Percentiles rank a stretch among this genome's conserved stretches.
Conservation (phyloP, 2,113 vertebrate genomes). For the Spea multiplicata region DNA sequence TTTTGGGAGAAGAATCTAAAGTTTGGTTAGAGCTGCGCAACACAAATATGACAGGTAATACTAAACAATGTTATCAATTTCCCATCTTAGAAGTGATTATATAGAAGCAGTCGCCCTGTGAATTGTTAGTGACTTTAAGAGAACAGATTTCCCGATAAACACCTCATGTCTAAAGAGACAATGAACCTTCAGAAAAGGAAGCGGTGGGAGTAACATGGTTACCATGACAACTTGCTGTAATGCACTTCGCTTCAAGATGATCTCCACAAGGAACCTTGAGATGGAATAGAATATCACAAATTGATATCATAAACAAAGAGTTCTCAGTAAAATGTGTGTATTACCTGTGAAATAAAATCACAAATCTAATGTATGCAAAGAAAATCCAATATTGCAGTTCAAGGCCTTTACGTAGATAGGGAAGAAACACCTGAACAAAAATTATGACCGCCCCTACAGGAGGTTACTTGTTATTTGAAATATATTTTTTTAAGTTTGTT, state of each 20-base stretch:
- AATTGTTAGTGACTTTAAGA: constrained; percentile 61
- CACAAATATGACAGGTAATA: constrained; percentile 1
- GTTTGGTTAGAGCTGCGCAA: constrained; percentile 8
- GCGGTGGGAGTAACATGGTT: constrained; percentile 64
- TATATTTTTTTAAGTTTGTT: too few species aligned
- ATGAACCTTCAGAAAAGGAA: constrained; percentile 45
- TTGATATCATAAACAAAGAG: constrained; percentile 18
- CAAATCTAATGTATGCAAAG: too few species aligned
- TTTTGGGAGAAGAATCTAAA: constrained; percentile 5
- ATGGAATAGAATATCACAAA: constrained; percentile 75
- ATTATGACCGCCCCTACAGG: too few species aligned
- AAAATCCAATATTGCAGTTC: too few species aligned
- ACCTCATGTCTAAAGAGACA: constrained; percentile 58
- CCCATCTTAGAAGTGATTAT: background rate
- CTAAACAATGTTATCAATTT: constrained; percentile 1
- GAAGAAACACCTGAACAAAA: too few species aligned
- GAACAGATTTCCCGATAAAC: constrained; percentile 44
- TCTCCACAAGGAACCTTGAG: constrained; percentile 77
- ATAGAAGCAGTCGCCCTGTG: constrained; percentile 3
- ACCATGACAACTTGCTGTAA: constrained; percentile 69
- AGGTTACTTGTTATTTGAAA: too few species aligned
- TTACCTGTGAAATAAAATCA: too few species aligned
- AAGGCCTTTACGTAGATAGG: too few species aligned
- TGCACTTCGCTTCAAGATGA: constrained; percentile 63
- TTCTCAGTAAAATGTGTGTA: background rate